These are phyloP conservation scores for Drosophila ficusphila DNA, from an alignment of 1,140 invertebrate genomes.

Conservation along the genomic window DNA sequence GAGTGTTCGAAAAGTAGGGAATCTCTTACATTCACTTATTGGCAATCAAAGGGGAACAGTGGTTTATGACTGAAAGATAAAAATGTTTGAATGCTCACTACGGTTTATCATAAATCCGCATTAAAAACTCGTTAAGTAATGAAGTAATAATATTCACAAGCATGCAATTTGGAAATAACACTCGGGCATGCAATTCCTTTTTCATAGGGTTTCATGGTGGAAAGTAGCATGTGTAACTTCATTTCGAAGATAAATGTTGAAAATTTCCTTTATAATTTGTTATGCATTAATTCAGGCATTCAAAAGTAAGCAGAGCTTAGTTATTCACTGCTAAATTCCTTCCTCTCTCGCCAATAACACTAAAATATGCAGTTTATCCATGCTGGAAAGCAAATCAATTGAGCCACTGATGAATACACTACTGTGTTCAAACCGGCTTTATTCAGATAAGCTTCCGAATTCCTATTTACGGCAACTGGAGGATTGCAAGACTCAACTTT, in stretches of 20 bases:
- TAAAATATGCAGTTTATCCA: not conserved
- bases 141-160: not conserved
- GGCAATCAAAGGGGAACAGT: too few relatives aligned
- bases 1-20: too few relatives aligned
- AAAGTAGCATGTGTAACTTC: not conserved
- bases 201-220: not conserved
- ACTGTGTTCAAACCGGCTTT: not conserved
- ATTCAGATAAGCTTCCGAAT: not conserved
- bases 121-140: not conserved
- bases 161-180: not conserved
- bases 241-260: not conserved
- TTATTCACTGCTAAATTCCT: not conserved
- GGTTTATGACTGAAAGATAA: too few relatives aligned
- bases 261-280: not conserved
- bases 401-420: not conserved
- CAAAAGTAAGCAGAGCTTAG: not conserved
- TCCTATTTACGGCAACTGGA: not conserved
- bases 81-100: not conserved
- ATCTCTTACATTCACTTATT: too few relatives aligned
- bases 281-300: too few relatives aligned
- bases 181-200: not conserved
- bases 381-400: not conserved
- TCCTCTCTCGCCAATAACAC: not conserved
- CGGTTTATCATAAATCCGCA: not conserved
- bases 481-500: conserved; percentile 1